A percentile compares a stretch with the other conserved stretches of the same genome.
Evolutionary conservation across 2,888 invertebrate genomes (phyloP).

Genomic region (Ormyrus labotus): DNA sequence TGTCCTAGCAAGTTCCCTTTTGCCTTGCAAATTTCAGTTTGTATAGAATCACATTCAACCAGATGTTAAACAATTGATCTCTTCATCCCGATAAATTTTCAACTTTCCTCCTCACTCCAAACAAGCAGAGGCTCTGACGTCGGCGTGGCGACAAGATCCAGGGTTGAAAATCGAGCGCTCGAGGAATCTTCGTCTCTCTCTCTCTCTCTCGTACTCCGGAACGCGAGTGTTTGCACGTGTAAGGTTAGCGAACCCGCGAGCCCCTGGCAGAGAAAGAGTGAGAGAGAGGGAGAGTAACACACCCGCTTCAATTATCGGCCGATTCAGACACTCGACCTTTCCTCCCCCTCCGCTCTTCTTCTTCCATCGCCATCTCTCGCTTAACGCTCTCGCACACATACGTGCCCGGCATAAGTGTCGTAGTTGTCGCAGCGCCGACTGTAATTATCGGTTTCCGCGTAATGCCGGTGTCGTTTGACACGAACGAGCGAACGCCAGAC

Average conservation of each 20-base stretch:
- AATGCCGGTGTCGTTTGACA: conserved; percentile 29
- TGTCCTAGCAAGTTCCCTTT: too few species aligned
- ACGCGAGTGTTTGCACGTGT: conserved; percentile 62
- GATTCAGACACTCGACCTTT: conserved; percentile 54
- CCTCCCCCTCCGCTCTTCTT: background rate
- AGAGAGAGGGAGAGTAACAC: conserved; percentile 19
- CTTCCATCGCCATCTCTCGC: background rate
- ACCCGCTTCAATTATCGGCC: conserved; percentile 53
- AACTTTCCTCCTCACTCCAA: too few species aligned
- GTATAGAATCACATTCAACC: too few species aligned
- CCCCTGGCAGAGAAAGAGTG: background rate
- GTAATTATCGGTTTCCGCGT: conserved; percentile 49
- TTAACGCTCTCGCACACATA: background rate
- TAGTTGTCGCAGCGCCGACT: conserved; percentile 33
- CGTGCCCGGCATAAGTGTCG: background rate
- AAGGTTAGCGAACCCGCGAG: conserved; percentile 61
- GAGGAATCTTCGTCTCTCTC: conserved; percentile 10
- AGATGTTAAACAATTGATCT: too few species aligned
- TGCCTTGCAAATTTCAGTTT: too few species aligned
- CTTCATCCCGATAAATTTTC: too few species aligned
- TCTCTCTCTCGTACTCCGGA: background rate
- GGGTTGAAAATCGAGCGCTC: conserved; percentile 12
- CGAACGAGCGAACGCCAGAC: background rate
- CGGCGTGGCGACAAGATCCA: background rate
- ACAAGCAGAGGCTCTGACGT: too few species aligned